Evolutionary conservation across 2,888 invertebrate species (phyloP).

Genomic region (Antheraea yamamai): DNA sequence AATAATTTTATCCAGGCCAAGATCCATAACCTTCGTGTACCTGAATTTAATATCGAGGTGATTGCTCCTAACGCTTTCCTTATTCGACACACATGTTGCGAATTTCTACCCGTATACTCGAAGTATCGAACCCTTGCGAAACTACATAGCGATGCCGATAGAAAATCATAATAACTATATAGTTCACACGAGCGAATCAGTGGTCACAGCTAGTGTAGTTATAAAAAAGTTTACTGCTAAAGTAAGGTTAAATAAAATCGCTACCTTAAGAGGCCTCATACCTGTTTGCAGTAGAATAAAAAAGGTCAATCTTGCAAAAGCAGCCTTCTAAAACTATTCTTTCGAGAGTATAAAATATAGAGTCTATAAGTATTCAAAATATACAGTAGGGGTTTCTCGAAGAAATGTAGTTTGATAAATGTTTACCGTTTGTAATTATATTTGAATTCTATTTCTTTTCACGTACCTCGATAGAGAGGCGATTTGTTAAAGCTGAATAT

Average conservation of each 20-base stretch:
- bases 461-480: no score
- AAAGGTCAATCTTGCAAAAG: neutral
- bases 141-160: neutral
- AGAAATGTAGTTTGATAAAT: no score
- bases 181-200: no score
- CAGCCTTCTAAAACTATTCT: neutral
- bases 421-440: no score
- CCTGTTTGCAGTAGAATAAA: conserved; percentile 1
- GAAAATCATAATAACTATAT: neutral
- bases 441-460: no score
- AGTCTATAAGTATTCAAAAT: neutral
- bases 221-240: neutral
- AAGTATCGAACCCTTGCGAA: neutral
- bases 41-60: no score
- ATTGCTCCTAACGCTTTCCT: neutral
- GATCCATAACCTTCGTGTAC: no score
- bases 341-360: neutral
- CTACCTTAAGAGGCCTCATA: neutral
- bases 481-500: no score
- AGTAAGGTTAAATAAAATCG: neutral
- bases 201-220: neutral
- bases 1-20: no score
- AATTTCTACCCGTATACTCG: neutral
- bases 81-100: neutral
- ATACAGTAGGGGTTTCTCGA: neutral